Percentiles rank a stretch among this genome's conserved stretches.
Conservation (phyloP, 1,140 invertebrate genomes). For the Zeugodacus cucurbitae region DNA sequence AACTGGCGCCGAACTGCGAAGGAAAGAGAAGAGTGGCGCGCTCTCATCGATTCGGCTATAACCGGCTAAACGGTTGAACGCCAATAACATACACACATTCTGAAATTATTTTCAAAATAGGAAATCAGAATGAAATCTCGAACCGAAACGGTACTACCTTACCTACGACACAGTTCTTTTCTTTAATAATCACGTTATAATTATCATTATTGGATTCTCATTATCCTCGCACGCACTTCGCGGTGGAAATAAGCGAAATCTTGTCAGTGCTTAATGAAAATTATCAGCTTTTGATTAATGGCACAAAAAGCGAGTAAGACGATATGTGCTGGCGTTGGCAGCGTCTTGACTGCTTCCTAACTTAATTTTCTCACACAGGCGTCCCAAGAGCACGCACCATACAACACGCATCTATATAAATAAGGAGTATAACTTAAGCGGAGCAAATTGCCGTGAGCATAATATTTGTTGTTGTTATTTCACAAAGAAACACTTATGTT, state of each 20-base stretch:
- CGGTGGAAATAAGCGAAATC: neutral
- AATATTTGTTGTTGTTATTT: neutral
- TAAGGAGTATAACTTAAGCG: neutral
- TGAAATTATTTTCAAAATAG: neutral
- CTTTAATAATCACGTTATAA: neutral
- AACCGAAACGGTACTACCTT: neutral
- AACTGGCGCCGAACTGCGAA: no score
- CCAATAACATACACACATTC: no score
- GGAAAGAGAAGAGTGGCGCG: no score
- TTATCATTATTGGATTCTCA: neutral
- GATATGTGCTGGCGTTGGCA: neutral
- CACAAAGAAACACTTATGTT: neutral
- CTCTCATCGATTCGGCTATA: no score
- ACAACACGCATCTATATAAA: neutral
- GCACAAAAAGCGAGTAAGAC: neutral
- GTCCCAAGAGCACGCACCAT: neutral
- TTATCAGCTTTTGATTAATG: conserved; percentile 13
- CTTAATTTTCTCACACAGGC: neutral
- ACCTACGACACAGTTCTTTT: neutral
- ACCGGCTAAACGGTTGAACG: no score
- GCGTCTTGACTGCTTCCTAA: neutral
- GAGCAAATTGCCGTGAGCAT: neutral
- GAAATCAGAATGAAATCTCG: neutral
- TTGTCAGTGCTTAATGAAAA: neutral
- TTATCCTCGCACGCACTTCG: neutral